Conservation (phyloP, 2,797 vertebrate species). For the Trematomus bernacchii region DNA sequence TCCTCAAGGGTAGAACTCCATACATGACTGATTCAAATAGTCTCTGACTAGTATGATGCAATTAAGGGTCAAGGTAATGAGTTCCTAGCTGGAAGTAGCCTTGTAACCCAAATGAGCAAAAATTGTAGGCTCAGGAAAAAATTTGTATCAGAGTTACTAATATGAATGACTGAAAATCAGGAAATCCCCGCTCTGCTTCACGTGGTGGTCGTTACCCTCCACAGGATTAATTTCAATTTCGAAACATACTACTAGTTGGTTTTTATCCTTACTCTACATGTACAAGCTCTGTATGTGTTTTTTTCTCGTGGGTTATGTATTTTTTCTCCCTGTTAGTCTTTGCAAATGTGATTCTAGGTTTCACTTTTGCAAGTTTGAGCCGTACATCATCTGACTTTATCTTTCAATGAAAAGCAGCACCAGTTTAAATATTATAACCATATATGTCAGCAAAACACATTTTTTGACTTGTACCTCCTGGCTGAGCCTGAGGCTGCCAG, state of each 20-base stretch:
- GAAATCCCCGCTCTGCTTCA: background rate
- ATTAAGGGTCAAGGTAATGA: too few relatives aligned
- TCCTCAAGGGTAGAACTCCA: conserved; percentile 4
- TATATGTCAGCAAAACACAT: conserved; percentile 26
- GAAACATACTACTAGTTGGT: background rate
- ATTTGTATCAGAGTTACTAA: background rate
- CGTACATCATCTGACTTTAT: too few relatives aligned
- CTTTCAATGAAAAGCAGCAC: too few relatives aligned
- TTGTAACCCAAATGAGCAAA: too few relatives aligned
- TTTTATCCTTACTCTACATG: background rate
- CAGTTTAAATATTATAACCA: too few relatives aligned
- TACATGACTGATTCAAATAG: too few relatives aligned
- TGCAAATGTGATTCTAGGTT: background rate
- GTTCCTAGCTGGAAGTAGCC: too few relatives aligned
- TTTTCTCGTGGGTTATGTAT: background rate
- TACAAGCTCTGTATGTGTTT: conserved; percentile 2
- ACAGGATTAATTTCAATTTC: background rate
- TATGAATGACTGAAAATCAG: background rate
- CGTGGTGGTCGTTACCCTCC: background rate
- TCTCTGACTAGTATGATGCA: too few relatives aligned
- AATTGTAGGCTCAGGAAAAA: background rate
- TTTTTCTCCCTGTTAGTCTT: background rate
- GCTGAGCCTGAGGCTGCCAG: conserved; percentile 24
- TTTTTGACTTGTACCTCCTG: conserved; percentile 30
- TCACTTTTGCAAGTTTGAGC: too few relatives aligned